phyloP scores from a whole-genome alignment of 2,797 vertebrate species.

The Cetoscarus ocellatus region DNA sequence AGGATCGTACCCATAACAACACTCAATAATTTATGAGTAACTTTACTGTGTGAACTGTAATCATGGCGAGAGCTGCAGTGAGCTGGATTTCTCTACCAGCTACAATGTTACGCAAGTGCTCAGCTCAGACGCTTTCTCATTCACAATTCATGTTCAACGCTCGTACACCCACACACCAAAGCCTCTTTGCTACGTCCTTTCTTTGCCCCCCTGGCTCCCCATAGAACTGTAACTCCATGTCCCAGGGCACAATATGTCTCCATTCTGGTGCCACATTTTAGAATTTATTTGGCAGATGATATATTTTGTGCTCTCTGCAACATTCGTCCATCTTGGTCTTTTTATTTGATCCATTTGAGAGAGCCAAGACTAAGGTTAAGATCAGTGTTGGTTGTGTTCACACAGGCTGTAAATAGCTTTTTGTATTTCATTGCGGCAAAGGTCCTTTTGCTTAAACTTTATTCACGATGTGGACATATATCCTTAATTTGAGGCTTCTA shows the following conservation, averaged over 20 bases:
- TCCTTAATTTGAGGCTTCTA: too few species aligned
- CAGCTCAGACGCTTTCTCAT: constrained; percentile 71
- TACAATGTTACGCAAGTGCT: constrained; percentile 72
- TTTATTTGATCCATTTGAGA: constrained; percentile 32
- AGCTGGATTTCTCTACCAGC: constrained; percentile 50
- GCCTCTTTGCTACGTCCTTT: constrained; percentile 26
- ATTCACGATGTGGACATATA: too few species aligned
- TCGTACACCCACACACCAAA: constrained; percentile 60
- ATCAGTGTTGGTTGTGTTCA: too few species aligned
- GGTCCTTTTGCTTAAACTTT: too few species aligned
- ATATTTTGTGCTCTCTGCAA: constrained; percentile 44
- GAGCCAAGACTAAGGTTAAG: background rate
- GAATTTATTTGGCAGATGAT: constrained; percentile 58
- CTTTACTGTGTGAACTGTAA: constrained; percentile 47
- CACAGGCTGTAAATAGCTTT: too few species aligned
- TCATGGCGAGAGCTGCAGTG: constrained; percentile 33
- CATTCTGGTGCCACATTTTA: constrained; percentile 51
- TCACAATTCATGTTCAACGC: constrained; percentile 76
- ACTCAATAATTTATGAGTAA: constrained; percentile 57
- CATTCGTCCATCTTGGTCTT: constrained; percentile 31
- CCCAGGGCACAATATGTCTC: constrained; percentile 56
- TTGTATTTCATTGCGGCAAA: too few species aligned
- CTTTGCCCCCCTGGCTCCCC: background rate
- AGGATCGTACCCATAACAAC: constrained; percentile 27
- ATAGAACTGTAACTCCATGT: constrained; percentile 57